Evolutionary conservation across 1,140 invertebrate genomes (phyloP), one percentile per base, ranked within the genome.

Genomic region (Trichonephila clavata): DNA sequence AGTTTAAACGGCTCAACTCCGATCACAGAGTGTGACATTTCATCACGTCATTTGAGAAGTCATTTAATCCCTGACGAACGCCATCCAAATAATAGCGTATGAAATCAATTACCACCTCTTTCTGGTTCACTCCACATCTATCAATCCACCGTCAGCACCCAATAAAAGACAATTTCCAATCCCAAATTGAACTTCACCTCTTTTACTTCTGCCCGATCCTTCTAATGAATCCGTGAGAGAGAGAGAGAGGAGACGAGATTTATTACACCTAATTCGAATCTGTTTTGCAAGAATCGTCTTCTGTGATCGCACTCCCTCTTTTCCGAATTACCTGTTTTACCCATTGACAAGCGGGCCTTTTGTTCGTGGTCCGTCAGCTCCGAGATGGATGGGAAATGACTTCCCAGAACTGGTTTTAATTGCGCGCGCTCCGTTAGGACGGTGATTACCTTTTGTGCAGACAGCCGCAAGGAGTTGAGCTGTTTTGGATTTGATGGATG

Each of bases 401-500:
- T 77, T 77, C 27, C 68, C 68, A 20, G 27, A 77, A 77, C 68
- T 77, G 68, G 68, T 77, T 77, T 77, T 77, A 77, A 77, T 77
- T 77, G 68, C 68, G 68, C 27, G 14, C 14, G 13, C 68, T 77
- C 68, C 68, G 68, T 77, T 77, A 77, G 68, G 16, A 14, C 27
- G 68, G 68, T 39, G 68, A 77, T 77, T 77, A 77, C 24, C 68
- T 77, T 77, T 77, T 77, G 68, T 77, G 68, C 68, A 27, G 68
- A 77, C 68, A 77, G 68, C 24, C 68, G 68, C 27, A 77, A 77
- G 32, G 68, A 27, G 68, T 77, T 77, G 68, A 2, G 68, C 68
- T 77, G 68, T 77, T 77, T 61, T 77, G 68, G 68, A 77, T 77
- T 77, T 77, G 68, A 77, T 77, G 68, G 68, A 77, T 77, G 24